Evolutionary conservation across 2,797 vertebrate genomes (phyloP), one percentile per base, ranked within the genome.

Genomic region (Echiichthys vipera): DNA sequence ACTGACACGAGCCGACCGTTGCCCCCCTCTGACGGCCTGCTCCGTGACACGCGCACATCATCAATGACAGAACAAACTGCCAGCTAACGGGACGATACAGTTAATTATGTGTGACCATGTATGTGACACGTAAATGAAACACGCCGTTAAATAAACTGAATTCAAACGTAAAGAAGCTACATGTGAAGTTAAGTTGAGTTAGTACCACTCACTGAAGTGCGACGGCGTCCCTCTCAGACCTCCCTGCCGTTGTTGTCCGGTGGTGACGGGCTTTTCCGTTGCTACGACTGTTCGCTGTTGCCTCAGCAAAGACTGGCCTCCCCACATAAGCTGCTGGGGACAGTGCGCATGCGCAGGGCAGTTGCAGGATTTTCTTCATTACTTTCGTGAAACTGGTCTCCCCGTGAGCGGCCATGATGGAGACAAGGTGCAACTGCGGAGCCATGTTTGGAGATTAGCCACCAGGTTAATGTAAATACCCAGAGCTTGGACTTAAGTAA

Each of bases 21-120:
- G 83, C 78, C 84, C 90, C 85, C 89, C 87, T 91, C 91, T 89
- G 91, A 78, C 89, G 91, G 92, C 91, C 91, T 84, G 59, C 63
- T 32, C 13, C 45, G 80, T 81, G 80, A 84, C 68, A 86, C 80
- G 83, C 80, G 68, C 67, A 80, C 80, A 43, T 74, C 46, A 65
- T 54, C 66, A 22, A 24, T 50, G 71, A 74, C 56, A 69, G 64
- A 66, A 65, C 59, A n/a, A 70, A 49, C 70, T 58, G 69, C 77
- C 67, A 80, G 51, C 62, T 13, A 42, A 51, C 58, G 66, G 54
- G 55, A 66, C 43, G 2, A 22, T 5, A 50, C 25, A 54, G 77
- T 43, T 74, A 59, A 10, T 12, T 76, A 70, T 47, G 24, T n/a
- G 12, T n/a, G 39, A 37, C 30, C 34, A 10, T 76, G 70, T 47